phyloP scores from a whole-genome alignment of 2,888 invertebrate genomes.

The Trichacis sp. region DNA sequence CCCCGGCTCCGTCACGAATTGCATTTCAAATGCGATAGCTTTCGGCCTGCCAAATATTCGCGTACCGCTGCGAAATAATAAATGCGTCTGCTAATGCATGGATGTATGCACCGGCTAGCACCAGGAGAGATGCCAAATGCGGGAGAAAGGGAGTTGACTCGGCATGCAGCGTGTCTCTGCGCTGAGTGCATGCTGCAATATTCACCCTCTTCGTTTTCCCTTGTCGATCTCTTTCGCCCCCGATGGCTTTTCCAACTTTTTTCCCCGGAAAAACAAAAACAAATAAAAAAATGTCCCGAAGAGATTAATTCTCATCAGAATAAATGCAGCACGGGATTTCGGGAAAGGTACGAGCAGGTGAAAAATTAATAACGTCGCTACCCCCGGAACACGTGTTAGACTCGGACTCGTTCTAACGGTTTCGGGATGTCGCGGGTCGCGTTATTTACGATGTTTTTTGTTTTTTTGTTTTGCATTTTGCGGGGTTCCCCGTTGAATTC shows the following conservation, averaged over 20 bases:
- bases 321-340: too few species aligned
- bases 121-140: conserved; percentile 36
- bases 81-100: conserved; percentile 63
- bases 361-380: too few species aligned
- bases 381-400: conserved; percentile 19
- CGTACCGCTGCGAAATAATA: conserved; percentile 59
- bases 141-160: conserved; percentile 30
- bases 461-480: conserved; percentile 61
- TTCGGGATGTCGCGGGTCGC: conserved; percentile 54
- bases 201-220: conserved; percentile 53
- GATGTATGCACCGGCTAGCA: conserved; percentile 46
- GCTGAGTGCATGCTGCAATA: conserved; percentile 65
- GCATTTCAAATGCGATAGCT: conserved; percentile 27
- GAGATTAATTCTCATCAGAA: too few species aligned
- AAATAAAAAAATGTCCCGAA: too few species aligned
- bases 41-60: conserved; percentile 36
- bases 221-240: conserved; percentile 32
- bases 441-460: conserved; percentile 52
- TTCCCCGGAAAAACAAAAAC: too few species aligned
- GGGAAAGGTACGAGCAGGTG: too few species aligned
- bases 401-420: conserved; percentile 37
- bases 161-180: conserved; percentile 54
- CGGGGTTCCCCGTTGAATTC: conserved; percentile 43
- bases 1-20: conserved; percentile 13
- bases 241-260: background rate